Conservation (phyloP, 2,113 vertebrate species). For the Tenebrosternarchus preto region DNA sequence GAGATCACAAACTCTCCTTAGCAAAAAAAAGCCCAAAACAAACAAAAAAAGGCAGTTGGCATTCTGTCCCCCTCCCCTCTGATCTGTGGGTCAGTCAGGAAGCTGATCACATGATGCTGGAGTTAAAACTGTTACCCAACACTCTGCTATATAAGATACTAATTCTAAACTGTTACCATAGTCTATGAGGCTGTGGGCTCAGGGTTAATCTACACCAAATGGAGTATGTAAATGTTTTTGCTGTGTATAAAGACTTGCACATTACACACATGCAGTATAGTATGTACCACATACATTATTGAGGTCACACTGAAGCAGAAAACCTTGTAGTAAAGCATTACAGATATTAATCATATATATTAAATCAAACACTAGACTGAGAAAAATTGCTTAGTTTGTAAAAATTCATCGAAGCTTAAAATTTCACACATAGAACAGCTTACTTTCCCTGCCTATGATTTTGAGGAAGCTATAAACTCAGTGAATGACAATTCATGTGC, state of each 20-base stretch:
- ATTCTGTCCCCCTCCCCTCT: not conserved
- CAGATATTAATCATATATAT: not conserved
- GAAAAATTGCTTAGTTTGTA: not conserved
- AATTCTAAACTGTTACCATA: too few species aligned
- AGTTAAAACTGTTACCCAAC: slow-evolving; percentile 34
- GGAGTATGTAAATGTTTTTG: too few species aligned
- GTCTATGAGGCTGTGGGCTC: too few species aligned
- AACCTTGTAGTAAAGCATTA: not conserved
- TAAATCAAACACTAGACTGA: not conserved
- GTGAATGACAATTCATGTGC: not conserved
- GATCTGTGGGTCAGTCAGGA: slow-evolving; percentile 30
- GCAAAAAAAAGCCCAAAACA: too few species aligned
- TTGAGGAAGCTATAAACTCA: not conserved
- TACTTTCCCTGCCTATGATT: too few species aligned
- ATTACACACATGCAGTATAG: too few species aligned
- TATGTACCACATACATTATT: not conserved
- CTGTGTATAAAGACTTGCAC: too few species aligned
- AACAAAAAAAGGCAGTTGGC: not conserved
- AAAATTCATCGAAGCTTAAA: too few species aligned
- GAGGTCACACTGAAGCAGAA: not conserved
- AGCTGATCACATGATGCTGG: slow-evolving; percentile 30
- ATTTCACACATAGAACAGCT: too few species aligned
- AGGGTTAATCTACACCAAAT: too few species aligned
- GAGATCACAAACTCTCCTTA: not conserved
- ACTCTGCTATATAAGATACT: too few species aligned